These are phyloP conservation scores for Apostichopus leukothele DNA, from an alignment of 53 echinoderm and acorn worm genomes.

Conservation along the genomic window DNA sequence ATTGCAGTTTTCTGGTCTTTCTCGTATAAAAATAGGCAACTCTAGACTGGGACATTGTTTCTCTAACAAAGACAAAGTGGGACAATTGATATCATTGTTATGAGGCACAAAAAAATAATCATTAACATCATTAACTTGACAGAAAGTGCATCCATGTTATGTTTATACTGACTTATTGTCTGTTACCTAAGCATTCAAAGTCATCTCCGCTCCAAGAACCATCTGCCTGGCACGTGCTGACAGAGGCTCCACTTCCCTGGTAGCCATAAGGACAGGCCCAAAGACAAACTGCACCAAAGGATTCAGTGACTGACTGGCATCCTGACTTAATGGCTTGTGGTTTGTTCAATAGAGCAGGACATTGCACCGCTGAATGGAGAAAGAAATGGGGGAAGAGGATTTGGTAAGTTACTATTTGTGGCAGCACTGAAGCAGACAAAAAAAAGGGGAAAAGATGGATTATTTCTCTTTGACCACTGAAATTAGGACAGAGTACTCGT, in stretches of 20 bases:
- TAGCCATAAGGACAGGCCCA: constrained; percentile 80
- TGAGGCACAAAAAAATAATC: neutral
- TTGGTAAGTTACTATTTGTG: too few relatives aligned
- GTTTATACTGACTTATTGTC: too few relatives aligned
- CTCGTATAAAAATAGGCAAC: constrained; percentile 45
- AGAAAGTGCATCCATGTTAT: too few relatives aligned
- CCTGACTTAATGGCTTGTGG: constrained; percentile 67
- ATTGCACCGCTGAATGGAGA: constrained; percentile 58
- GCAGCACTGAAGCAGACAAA: too few relatives aligned
- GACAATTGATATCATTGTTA: neutral
- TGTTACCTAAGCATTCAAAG: constrained; percentile 71
- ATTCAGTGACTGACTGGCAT: constrained; percentile 68
- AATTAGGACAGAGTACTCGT: too few relatives aligned
- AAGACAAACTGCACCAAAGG: constrained; percentile 68
- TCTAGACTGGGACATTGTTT: constrained; percentile 30
- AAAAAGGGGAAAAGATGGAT: too few relatives aligned
- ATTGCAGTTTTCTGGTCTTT: constrained; percentile 55
- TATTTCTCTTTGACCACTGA: too few relatives aligned
- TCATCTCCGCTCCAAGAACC: constrained; percentile 71
- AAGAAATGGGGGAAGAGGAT: too few relatives aligned
- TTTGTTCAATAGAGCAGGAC: constrained; percentile 61
- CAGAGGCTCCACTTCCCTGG: constrained; percentile 59
- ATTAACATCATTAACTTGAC: neutral
- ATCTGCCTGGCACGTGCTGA: constrained; percentile 65
- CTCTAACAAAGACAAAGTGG: neutral